phyloP scores from a whole-genome alignment of 2,113 vertebrate species.

The Gallinago paraguaiae region DNA sequence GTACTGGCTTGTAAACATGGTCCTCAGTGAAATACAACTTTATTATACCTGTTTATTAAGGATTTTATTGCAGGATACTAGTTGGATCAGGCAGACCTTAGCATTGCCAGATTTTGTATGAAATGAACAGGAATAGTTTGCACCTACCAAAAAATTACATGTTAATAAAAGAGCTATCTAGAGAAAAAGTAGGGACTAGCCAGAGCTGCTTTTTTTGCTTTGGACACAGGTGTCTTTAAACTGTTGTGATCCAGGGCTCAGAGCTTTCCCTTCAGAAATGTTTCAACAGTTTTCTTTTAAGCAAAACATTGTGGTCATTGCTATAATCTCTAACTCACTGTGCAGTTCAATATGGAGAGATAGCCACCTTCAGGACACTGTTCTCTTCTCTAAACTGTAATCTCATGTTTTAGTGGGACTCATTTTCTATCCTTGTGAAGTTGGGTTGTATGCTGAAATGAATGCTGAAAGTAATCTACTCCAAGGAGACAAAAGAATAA shows the following conservation, averaged over 20 bases:
- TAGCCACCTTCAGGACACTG: not conserved
- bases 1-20: not conserved
- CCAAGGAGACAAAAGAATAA: not conserved
- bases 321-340: not conserved
- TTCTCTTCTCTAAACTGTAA: not conserved
- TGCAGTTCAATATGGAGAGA: not conserved
- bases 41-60: not conserved
- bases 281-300: not conserved
- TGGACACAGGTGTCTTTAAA: not conserved
- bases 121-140: not conserved
- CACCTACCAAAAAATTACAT: fast-evolving
- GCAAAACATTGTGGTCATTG: not conserved
- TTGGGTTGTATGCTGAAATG: not conserved
- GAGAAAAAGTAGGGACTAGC: not conserved
- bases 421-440: not conserved
- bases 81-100: not conserved
- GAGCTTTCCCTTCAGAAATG: not conserved
- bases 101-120: not conserved
- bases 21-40: not conserved
- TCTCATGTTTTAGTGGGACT: not conserved
- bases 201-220: not conserved
- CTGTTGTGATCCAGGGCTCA: not conserved
- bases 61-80: not conserved
- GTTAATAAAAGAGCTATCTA: not conserved
- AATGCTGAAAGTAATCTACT: not conserved